These are phyloP conservation scores for Cabera pusaria DNA, from an alignment of 2,888 invertebrate genomes.

Conservation along the genomic window DNA sequence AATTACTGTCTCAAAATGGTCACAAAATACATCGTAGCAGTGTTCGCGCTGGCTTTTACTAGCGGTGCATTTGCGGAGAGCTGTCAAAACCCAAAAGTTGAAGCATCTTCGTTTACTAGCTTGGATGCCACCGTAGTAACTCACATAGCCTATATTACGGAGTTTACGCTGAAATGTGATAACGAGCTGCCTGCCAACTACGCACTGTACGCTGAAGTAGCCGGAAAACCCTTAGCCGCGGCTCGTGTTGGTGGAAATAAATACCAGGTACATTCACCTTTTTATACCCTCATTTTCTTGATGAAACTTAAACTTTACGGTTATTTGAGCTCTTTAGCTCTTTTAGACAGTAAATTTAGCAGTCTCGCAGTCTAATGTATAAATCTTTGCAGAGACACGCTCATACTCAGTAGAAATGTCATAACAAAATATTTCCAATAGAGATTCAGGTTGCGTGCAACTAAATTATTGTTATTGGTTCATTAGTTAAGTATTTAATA, in stretches of 20 bases:
- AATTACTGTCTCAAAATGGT: constrained; percentile 62
- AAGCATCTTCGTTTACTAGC: constrained; percentile 93
- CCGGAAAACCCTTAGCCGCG: constrained; percentile 92
- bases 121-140: constrained; percentile 96
- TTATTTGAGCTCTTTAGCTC: no score
- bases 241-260: constrained; percentile 90
- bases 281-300: background rate
- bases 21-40: constrained; percentile 61
- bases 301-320: no score
- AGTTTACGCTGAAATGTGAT: constrained; percentile 93
- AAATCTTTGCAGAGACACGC: no score
- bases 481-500: no score
- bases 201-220: constrained; percentile 94
- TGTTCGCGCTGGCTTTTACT: constrained; percentile 51
- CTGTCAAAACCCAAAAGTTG: constrained; percentile 85
- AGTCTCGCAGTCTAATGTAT: no score
- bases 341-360: no score
- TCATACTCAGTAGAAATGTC: no score
- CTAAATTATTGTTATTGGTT: no score
- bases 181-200: constrained; percentile 85
- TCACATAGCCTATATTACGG: constrained; percentile 94
- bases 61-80: constrained; percentile 53
- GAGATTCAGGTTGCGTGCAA: no score
- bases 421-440: no score
- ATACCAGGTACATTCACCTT: constrained; percentile 88